These are phyloP conservation scores for Melitaea athalia DNA, from an alignment of 2,888 invertebrate genomes.

Conservation along the genomic window DNA sequence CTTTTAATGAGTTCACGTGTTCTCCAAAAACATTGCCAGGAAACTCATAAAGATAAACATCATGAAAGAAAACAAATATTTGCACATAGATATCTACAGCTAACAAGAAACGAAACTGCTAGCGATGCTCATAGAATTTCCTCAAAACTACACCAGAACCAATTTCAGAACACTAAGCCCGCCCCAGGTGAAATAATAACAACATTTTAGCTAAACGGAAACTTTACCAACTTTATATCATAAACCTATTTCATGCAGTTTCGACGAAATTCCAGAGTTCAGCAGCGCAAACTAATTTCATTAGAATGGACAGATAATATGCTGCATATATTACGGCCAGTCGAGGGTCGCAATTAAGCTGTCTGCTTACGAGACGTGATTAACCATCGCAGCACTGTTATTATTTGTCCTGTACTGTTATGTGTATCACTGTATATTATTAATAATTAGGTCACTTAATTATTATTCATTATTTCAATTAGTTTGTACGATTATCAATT, in stretches of 20 bases:
- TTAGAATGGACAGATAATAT: slow-evolving; percentile 31
- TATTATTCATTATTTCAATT: background rate
- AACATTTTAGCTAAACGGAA: background rate
- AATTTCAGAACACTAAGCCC: background rate
- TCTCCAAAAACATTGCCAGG: too few species aligned
- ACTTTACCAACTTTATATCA: background rate
- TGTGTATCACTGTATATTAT: background rate
- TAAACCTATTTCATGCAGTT: slow-evolving; percentile 12
- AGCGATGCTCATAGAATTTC: too few species aligned
- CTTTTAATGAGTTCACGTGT: too few species aligned
- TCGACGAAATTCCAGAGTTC: slow-evolving; percentile 30
- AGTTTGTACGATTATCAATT: background rate
- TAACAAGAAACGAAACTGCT: too few species aligned
- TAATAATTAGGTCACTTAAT: background rate
- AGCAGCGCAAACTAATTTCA: slow-evolving; percentile 40
- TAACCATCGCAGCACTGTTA: slow-evolving; percentile 4
- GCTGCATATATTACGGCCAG: slow-evolving; percentile 26
- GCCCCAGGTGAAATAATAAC: background rate
- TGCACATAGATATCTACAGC: too few species aligned
- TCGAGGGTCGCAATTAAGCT: slow-evolving; percentile 20
- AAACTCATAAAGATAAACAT: too few species aligned
- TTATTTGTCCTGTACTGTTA: background rate
- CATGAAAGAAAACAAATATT: too few species aligned
- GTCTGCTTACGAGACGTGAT: slow-evolving; percentile 18
- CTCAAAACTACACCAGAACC: too few species aligned